These are phyloP conservation scores for Colletes collaris DNA, from an alignment of 2,888 invertebrate genomes.

Conservation along the genomic window DNA sequence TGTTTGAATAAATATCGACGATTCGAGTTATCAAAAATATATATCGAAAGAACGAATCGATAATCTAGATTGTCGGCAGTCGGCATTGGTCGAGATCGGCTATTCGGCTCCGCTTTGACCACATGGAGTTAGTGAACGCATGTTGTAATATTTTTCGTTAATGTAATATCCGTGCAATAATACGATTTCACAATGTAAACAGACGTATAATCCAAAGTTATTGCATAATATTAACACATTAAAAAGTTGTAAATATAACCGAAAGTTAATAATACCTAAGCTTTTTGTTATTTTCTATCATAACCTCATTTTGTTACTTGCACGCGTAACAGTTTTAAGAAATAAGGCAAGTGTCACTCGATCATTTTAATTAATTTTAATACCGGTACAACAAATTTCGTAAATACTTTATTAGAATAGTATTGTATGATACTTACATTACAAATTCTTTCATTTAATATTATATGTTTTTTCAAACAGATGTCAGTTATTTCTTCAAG, in stretches of 20 bases:
- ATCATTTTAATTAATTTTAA: not conserved
- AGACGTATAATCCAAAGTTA: not conserved
- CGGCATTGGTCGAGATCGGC: slow-evolving; percentile 18
- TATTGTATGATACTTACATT: not conserved
- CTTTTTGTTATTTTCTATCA: not conserved
- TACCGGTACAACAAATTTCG: not conserved
- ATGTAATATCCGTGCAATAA: slow-evolving; percentile 28
- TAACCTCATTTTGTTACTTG: slow-evolving; percentile 46
- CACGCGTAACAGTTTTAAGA: slow-evolving; percentile 31
- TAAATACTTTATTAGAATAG: not conserved
- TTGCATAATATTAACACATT: slow-evolving; percentile 4
- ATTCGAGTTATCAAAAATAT: slow-evolving; percentile 14
- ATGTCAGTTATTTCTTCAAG: slow-evolving; percentile 81
- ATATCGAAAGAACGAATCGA: slow-evolving; percentile 25
- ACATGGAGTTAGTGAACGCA: slow-evolving; percentile 33
- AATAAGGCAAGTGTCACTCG: not conserved
- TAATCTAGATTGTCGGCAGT: slow-evolving; percentile 7
- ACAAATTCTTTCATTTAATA: not conserved
- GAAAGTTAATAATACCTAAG: slow-evolving; percentile 35
- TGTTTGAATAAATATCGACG: no score
- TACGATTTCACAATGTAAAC: slow-evolving; percentile 45
- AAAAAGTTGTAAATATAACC: not conserved
- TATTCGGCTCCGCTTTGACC: not conserved
- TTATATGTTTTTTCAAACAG: slow-evolving; percentile 60
- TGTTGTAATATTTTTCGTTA: slow-evolving; percentile 2